Evolutionary conservation across 1,140 invertebrate genomes (phyloP), one percentile per base, ranked within the genome.

Genomic region (Phymastichus coffea): DNA sequence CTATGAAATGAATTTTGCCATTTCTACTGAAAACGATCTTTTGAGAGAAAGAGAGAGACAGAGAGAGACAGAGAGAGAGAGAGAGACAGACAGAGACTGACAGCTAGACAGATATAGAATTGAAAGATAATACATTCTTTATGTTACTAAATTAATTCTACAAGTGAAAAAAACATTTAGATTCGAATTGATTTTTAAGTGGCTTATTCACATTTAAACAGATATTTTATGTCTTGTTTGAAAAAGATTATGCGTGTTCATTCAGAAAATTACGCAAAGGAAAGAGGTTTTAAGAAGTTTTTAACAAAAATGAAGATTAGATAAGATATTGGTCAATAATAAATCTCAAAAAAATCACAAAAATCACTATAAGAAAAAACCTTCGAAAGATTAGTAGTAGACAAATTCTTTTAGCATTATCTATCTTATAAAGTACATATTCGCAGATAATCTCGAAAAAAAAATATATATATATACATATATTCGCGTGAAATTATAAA

Each of bases 401-500:
- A 26, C n/a, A 20, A 15, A 52, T 44, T 44, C 22, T 22, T 49
- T 15, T 19, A 6, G 33, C 48, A 6, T 46, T 59, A 47, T 59
- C 47, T 53, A 33, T 38, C 33, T 53, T 28, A 28, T 38, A 52
- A 52, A 59, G n/a, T n/a, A 47, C 12, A 38, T 7, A 41, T 59
- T 53, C 25, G 15, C 47, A 53, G 41, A 59, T 40, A 51, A 44
- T 52, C 51, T 53, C 14, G 28, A 26, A 30, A n/a, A n/a, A n/a
- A n/a, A n/a, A n/a, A n/a, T n/a, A n/a, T n/a, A n/a, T n/a, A n/a
- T n/a, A n/a, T n/a, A n/a, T n/a, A n/a, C n/a, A n/a, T n/a, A n/a
- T n/a, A n/a, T n/a, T n/a, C 23, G 15, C 9, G 19, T 8, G n/a
- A 19, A 17, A 47, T 22, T 14, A 37, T 53, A 37, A 59, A 56